Percentiles rank a stretch among this genome's conserved stretches.
Evolutionary conservation across 2,113 vertebrate genomes (phyloP).

Genomic region (Fulica atra): DNA sequence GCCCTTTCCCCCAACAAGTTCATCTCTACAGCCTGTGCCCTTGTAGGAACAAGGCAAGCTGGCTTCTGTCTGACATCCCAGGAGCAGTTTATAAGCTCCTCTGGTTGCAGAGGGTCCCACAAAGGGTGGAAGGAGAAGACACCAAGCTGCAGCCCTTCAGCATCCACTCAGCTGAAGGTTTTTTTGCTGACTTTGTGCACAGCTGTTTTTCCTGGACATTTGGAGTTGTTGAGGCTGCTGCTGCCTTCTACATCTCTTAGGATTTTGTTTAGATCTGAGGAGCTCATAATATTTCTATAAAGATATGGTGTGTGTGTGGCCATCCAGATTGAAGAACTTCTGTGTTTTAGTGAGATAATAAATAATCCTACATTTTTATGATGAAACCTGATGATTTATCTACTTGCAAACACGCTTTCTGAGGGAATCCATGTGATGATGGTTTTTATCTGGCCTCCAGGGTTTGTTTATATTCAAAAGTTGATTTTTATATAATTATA

Average conservation of each 20-base stretch:
- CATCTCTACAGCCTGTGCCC: neutral
- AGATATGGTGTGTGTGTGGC: neutral
- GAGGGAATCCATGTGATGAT: neutral
- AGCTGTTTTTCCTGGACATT: too few relatives aligned
- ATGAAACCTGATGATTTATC: neutral
- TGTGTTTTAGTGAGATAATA: neutral
- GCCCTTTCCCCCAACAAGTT: neutral
- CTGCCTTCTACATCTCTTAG: neutral
- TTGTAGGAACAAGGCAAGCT: neutral
- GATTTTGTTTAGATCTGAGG: neutral
- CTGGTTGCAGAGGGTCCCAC: neutral
- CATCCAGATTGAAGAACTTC: neutral
- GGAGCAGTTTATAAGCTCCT: neutral
- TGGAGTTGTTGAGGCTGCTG: neutral
- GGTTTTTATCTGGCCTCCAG: neutral
- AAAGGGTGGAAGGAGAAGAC: neutral
- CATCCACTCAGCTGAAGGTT: neutral
- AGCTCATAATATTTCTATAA: neutral
- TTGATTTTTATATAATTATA: neutral
- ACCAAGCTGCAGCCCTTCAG: neutral
- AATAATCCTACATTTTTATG: neutral
- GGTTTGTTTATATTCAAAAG: neutral
- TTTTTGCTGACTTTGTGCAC: neutral
- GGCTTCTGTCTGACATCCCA: neutral
- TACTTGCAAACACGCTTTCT: neutral